Conservation (phyloP, 2,113 vertebrate genomes). For the Marmota flaviventris region DNA sequence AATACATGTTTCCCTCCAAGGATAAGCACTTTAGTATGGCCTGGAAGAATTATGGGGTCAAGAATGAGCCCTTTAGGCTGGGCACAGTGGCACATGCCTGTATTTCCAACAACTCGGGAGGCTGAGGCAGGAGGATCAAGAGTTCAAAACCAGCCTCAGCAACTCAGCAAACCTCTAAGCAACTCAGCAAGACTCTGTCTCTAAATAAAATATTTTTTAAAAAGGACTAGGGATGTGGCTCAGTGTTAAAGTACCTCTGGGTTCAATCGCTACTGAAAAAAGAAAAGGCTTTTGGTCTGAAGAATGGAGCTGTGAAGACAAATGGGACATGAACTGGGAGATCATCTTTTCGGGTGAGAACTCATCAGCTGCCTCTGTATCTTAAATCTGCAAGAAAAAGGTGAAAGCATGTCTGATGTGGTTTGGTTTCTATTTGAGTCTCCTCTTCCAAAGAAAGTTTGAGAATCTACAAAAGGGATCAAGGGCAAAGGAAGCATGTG, state of each 20-base stretch:
- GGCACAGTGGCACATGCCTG: too few species aligned
- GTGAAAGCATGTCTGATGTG: not conserved
- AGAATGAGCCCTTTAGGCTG: not conserved
- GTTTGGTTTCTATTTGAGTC: conserved; percentile 47
- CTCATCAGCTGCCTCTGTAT: not conserved
- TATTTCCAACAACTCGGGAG: too few species aligned
- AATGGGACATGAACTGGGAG: not conserved
- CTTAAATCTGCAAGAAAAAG: conserved; percentile 34
- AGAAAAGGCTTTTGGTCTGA: not conserved
- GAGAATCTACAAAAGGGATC: conserved; percentile 33
- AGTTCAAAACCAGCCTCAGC: too few species aligned
- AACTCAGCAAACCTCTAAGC: too few species aligned
- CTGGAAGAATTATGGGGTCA: not conserved
- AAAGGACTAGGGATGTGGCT: too few species aligned
- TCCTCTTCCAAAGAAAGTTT: conserved; percentile 53
- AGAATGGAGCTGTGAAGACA: not conserved
- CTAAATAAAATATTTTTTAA: too few species aligned
- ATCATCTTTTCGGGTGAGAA: not conserved
- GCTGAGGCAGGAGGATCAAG: too few species aligned
- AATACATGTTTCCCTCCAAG: not conserved
- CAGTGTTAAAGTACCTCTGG: too few species aligned
- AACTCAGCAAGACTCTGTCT: too few species aligned
- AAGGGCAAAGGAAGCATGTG: conserved; percentile 40
- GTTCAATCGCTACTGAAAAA: too few species aligned
- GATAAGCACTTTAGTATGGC: not conserved